Evolutionary conservation across 2,888 invertebrate genomes (phyloP).

Genomic region (Pristionchus fissidentatus): DNA sequence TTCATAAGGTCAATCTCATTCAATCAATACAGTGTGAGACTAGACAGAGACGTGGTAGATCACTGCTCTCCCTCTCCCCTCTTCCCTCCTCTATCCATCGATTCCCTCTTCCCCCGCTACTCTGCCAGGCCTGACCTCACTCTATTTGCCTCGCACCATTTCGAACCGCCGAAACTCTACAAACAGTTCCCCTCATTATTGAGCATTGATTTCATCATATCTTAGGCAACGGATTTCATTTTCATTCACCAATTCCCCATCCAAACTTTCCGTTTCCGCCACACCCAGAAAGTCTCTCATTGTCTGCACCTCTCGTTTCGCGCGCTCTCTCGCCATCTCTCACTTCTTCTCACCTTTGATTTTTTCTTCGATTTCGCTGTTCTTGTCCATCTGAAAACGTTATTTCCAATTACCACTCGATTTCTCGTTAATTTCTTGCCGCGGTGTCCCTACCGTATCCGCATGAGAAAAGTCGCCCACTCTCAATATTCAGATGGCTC

Average conservation of each 20-base stretch:
- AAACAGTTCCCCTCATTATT: neutral
- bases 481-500: conserved; percentile 23
- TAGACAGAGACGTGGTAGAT: conserved; percentile 8
- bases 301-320: neutral
- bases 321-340: neutral
- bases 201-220: too few relatives aligned
- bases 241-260: neutral
- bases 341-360: neutral
- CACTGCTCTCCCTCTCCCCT: neutral
- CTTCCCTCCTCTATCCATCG: conserved; percentile 3
- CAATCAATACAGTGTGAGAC: too few relatives aligned
- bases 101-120: conserved; percentile 1
- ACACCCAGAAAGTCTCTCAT: too few relatives aligned
- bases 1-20: too few relatives aligned
- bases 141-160: neutral
- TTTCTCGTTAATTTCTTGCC: neutral
- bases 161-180: too few relatives aligned
- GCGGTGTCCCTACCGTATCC: neutral
- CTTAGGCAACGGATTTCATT: too few relatives aligned
- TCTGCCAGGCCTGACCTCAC: too few relatives aligned
- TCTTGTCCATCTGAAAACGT: neutral
- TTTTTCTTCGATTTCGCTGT: neutral
- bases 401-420: neutral
- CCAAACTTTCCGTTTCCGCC: neutral
- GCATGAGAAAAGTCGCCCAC: neutral